Percentiles rank a stretch among this genome's conserved stretches.
Conservation (phyloP, 2,113 vertebrate genomes). For the Stomatorhinus ivindoensis region DNA sequence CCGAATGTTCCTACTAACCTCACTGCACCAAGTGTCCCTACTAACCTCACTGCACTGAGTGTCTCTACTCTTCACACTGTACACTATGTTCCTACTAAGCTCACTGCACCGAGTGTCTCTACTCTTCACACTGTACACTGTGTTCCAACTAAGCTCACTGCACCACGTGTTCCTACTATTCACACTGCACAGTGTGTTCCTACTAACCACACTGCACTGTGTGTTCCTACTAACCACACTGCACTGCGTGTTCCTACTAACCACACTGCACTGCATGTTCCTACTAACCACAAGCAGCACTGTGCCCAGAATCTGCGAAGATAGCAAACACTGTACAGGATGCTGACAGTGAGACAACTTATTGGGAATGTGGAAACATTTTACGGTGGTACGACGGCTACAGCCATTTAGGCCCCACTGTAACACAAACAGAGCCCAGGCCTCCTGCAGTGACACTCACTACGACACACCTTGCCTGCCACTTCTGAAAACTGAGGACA, state of each 20-base stretch:
- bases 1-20: not conserved
- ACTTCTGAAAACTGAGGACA: not conserved
- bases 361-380: not conserved
- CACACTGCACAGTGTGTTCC: not conserved
- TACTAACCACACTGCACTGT: not conserved
- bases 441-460: not conserved
- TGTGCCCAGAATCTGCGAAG: not conserved
- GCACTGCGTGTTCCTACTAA: not conserved
- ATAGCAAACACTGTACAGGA: not conserved
- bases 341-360: not conserved
- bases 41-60: not conserved
- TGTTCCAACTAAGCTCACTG: not conserved
- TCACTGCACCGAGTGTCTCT: not conserved
- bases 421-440: not conserved
- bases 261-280: not conserved
- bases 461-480: not conserved
- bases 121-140: not conserved
- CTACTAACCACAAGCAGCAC: not conserved
- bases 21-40: not conserved
- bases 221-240: not conserved
- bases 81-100: not conserved
- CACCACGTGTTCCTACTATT: not conserved
- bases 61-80: not conserved
- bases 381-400: not conserved
- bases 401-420: not conserved